These are phyloP conservation scores for Drosophila kanekoi DNA, from an alignment of 2,888 invertebrate species.

Conservation along the genomic window DNA sequence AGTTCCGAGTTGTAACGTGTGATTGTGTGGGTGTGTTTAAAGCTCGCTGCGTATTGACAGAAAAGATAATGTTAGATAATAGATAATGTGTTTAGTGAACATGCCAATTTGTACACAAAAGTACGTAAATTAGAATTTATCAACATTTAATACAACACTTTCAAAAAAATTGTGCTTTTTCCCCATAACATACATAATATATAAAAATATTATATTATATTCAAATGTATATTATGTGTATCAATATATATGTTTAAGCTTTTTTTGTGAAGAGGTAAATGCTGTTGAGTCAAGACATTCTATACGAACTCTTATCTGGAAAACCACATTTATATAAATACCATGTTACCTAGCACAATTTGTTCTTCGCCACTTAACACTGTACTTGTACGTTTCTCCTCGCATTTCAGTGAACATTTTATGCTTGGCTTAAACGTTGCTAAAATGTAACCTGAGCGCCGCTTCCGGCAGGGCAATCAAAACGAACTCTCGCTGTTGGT, in stretches of 20 bases:
- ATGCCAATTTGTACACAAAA: slow-evolving; percentile 3
- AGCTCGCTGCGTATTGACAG: slow-evolving; percentile 9
- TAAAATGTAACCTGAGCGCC: slow-evolving; percentile 68
- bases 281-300: too few species aligned
- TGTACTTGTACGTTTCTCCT: slow-evolving; percentile 15
- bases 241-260: too few species aligned
- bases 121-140: background rate
- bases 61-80: too few species aligned
- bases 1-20: background rate
- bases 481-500: slow-evolving; percentile 35
- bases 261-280: too few species aligned
- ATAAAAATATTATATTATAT: too few species aligned
- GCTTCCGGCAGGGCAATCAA: slow-evolving; percentile 74
- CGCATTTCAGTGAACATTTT: slow-evolving; percentile 58
- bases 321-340: background rate
- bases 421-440: slow-evolving; percentile 65
- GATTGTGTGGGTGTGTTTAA: background rate
- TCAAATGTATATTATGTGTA: too few species aligned
- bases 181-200: too few species aligned
- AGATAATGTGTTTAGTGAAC: background rate
- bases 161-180: too few species aligned
- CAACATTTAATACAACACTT: too few species aligned
- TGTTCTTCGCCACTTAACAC: slow-evolving; percentile 14
- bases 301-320: too few species aligned
- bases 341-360: background rate